phyloP scores from a whole-genome alignment of 1,140 invertebrate species.

The Eulimnadia texana region DNA sequence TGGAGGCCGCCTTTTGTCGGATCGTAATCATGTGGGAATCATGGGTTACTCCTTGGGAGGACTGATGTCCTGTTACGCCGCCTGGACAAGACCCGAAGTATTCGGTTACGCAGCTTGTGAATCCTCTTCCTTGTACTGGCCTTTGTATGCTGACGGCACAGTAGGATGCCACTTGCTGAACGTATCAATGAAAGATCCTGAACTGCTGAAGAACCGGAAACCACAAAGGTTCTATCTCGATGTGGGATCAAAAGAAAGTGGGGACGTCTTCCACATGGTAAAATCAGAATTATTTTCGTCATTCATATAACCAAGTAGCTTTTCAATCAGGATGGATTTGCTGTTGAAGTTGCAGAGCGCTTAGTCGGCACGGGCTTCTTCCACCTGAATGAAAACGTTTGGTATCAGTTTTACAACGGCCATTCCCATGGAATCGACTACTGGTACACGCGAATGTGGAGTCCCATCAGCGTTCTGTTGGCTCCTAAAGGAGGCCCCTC shows the following conservation, averaged over 20 bases:
- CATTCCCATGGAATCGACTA: neutral
- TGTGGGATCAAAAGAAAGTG: neutral
- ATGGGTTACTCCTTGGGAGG: neutral
- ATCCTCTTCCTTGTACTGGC: neutral
- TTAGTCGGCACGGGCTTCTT: neutral
- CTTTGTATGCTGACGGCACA: neutral
- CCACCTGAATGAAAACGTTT: neutral
- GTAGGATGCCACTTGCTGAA: neutral
- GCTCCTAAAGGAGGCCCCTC: neutral
- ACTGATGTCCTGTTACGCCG: neutral
- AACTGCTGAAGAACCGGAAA: neutral
- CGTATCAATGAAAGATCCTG: neutral
- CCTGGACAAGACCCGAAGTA: neutral
- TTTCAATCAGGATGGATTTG: neutral
- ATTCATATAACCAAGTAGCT: too few species aligned
- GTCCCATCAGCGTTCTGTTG: neutral
- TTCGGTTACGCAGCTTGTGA: neutral
- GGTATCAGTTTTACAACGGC: neutral
- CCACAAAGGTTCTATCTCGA: neutral
- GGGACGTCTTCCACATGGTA: neutral
- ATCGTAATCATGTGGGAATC: neutral
- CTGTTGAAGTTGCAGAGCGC: neutral
- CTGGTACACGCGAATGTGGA: neutral
- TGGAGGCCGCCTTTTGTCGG: neutral
- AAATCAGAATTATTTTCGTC: too few species aligned